These are phyloP conservation scores for Tinamus guttatus DNA, from an alignment of 2,113 vertebrate genomes.

Conservation along the genomic window DNA sequence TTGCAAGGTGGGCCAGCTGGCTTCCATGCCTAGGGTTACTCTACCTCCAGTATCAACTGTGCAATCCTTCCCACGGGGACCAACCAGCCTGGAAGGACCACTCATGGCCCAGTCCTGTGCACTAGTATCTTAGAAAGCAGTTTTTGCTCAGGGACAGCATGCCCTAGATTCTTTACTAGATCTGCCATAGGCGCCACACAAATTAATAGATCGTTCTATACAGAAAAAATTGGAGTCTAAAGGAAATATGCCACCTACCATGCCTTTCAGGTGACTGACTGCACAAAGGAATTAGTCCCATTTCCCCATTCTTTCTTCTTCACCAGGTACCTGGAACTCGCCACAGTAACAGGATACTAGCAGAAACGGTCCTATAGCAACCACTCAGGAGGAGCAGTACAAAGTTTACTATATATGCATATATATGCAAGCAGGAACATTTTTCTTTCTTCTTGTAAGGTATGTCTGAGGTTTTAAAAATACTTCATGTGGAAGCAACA, in stretches of 20 bases:
- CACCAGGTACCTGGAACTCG: background rate
- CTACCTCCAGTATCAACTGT: background rate
- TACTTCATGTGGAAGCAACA: background rate
- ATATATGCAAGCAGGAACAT: too few relatives aligned
- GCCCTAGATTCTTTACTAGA: background rate
- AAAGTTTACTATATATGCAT: too few relatives aligned
- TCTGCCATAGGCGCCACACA: background rate
- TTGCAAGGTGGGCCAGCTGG: background rate
- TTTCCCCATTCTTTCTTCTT: background rate
- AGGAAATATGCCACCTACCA: background rate
- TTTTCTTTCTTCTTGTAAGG: background rate
- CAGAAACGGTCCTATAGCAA: too few relatives aligned
- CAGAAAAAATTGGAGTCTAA: background rate
- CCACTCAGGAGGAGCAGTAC: too few relatives aligned
- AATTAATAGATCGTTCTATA: background rate
- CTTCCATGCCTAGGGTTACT: background rate
- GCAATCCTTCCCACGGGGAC: background rate
- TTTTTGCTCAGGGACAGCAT: background rate
- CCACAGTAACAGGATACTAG: too few relatives aligned
- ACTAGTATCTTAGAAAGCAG: background rate
- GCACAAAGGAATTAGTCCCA: background rate
- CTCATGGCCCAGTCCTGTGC: background rate
- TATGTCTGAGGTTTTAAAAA: background rate
- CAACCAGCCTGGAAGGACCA: background rate
- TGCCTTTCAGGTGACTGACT: background rate